phyloP scores from a whole-genome alignment of 2,113 vertebrate genomes.

The Perca flavescens region DNA sequence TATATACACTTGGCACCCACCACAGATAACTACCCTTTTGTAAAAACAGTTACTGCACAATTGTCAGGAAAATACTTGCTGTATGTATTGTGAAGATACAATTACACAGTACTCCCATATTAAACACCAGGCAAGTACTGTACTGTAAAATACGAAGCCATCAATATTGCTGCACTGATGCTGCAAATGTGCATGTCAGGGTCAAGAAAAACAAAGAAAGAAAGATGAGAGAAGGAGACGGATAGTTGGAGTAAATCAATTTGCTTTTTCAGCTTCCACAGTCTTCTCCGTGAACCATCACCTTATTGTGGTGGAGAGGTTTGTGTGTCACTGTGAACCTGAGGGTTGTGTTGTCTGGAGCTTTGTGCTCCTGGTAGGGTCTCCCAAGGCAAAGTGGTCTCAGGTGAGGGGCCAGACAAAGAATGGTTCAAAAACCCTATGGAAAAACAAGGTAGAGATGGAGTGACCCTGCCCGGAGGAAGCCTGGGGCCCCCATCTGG shows the following conservation, averaged over 20 bases:
- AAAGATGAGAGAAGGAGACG: constrained; percentile 36
- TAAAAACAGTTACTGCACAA: neutral
- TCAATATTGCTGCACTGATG: neutral
- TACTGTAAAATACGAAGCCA: neutral
- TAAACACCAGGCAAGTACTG: neutral
- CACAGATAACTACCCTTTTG: neutral
- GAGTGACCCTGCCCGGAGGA: no score
- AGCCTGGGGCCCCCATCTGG: no score
- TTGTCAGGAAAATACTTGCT: neutral
- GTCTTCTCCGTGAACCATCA: no score
- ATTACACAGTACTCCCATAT: neutral
- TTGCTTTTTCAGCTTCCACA: constrained; percentile 11
- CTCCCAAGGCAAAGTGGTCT: no score
- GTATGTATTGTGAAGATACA: neutral
- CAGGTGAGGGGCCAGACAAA: no score
- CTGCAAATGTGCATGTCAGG: neutral
- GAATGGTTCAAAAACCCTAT: no score
- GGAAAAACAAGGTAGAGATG: no score
- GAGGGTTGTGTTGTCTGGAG: no score
- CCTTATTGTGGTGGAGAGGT: no score
- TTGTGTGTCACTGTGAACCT: no score
- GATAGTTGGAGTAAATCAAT: constrained; percentile 66
- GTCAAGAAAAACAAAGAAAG: constrained; percentile 6
- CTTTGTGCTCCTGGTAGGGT: no score
- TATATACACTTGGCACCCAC: neutral